These are phyloP conservation scores for Pseudobourletiella spinata DNA, from an alignment of 1,140 invertebrate species.

Conservation along the genomic window DNA sequence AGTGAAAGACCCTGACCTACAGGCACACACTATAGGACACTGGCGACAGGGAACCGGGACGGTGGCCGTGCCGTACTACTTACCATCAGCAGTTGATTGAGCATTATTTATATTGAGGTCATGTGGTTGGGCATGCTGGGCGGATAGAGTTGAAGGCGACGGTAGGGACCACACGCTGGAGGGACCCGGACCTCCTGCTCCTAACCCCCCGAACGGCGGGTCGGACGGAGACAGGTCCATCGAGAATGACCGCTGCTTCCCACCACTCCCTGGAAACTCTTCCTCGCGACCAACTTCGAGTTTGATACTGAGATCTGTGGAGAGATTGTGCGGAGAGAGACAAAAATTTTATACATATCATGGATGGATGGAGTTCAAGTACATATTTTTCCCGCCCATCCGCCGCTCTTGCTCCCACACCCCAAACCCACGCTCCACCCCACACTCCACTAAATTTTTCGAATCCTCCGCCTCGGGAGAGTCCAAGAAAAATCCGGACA, in stretches of 20 bases:
- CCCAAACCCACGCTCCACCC: no score
- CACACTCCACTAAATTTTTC: no score
- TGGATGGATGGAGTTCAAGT: no score
- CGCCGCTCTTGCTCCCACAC: no score
- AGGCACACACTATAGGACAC: no score
- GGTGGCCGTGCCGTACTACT: neutral
- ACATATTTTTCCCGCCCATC: no score
- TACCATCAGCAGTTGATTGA: slow-evolving; percentile 35
- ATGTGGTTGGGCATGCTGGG: slow-evolving; percentile 30
- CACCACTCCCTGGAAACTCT: slow-evolving; percentile 12
- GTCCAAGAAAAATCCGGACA: no score
- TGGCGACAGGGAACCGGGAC: no score
- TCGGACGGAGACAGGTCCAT: slow-evolving; percentile 36
- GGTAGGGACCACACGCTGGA: slow-evolving; percentile 33
- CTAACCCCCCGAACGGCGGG: slow-evolving; percentile 32
- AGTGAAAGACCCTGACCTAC: no score
- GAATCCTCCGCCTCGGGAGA: no score
- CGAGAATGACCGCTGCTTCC: slow-evolving; percentile 35
- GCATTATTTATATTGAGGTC: slow-evolving; percentile 30
- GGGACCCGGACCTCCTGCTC: slow-evolving; percentile 17
- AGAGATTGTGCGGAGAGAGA: neutral
- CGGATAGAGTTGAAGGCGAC: slow-evolving; percentile 30
- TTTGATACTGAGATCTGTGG: slow-evolving; percentile 36
- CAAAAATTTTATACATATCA: neutral
- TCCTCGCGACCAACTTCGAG: slow-evolving; percentile 35